phyloP scores from a whole-genome alignment of 2,113 vertebrate genomes.

The Leptosomus discolor region DNA sequence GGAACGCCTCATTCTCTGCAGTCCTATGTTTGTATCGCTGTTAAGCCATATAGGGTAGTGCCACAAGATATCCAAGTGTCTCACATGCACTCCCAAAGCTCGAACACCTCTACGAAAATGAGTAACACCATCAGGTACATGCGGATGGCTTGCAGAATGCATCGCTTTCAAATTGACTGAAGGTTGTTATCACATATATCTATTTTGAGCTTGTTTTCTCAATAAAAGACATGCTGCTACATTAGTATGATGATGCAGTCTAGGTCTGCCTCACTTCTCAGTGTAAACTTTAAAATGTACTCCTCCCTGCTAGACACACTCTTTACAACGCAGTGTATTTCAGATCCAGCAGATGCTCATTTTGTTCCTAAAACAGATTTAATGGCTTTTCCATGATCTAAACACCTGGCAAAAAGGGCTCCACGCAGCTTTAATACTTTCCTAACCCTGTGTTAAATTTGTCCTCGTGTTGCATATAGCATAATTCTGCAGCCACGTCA shows the following conservation, averaged over 20 bases:
- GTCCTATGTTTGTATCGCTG: background rate
- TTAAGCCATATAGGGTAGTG: background rate
- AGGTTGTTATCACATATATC: background rate
- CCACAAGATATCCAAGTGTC: background rate
- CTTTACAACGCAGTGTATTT: background rate
- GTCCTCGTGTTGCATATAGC: background rate
- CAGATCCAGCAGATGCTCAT: background rate
- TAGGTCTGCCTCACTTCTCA: background rate
- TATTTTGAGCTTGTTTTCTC: background rate
- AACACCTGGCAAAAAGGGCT: slow-evolving; percentile 34
- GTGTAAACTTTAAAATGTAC: background rate
- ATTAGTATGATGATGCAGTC: background rate
- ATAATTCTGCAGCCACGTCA: slow-evolving; percentile 56
- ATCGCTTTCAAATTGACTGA: background rate
- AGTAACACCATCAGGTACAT: background rate
- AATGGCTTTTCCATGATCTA: slow-evolving; percentile 47
- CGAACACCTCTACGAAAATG: background rate
- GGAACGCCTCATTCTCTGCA: background rate
- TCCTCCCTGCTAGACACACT: background rate
- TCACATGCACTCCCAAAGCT: background rate
- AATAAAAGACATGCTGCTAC: background rate
- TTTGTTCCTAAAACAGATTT: slow-evolving; percentile 46
- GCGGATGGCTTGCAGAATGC: background rate
- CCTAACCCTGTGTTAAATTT: slow-evolving; percentile 41
- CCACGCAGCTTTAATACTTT: slow-evolving; percentile 30